A percentile compares a stretch with the other conserved stretches of the same genome.
These are phyloP conservation scores for Coranthus polyacanthus DNA, from an alignment of 2,797 vertebrate genomes.

Conservation along the genomic window DNA sequence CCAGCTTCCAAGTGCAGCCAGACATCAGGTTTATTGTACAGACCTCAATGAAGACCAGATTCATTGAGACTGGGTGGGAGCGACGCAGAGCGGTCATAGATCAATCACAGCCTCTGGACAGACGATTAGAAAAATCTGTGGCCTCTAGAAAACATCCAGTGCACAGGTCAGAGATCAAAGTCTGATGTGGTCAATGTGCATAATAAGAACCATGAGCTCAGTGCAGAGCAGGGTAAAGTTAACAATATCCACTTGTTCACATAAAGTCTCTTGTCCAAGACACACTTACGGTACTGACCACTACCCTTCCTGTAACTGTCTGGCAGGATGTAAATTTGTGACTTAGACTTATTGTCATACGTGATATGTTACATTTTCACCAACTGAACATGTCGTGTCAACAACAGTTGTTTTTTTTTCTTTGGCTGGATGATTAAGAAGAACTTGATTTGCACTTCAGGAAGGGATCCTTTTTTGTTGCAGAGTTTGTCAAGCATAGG, in stretches of 20 bases:
- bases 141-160: slow-evolving; percentile 15
- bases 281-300: too few species aligned
- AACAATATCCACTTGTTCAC: not conserved
- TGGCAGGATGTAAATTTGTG: too few species aligned
- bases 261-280: not conserved
- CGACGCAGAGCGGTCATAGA: slow-evolving; percentile 15
- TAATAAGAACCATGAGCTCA: slow-evolving; percentile 22
- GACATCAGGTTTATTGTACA: slow-evolving; percentile 42
- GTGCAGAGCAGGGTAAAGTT: slow-evolving; percentile 1
- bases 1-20: slow-evolving; percentile 41
- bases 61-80: slow-evolving; percentile 4
- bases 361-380: too few species aligned
- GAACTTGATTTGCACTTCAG: too few species aligned
- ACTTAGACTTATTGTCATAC: too few species aligned
- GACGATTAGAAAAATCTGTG: slow-evolving; percentile 18
- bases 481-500: too few species aligned
- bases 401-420: too few species aligned
- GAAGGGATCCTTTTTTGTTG: too few species aligned
- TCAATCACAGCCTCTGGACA: slow-evolving; percentile 21
- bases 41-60: slow-evolving; percentile 61
- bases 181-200: slow-evolving; percentile 29
- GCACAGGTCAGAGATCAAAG: slow-evolving; percentile 24
- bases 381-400: too few species aligned
- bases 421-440: too few species aligned
- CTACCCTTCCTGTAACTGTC: too few species aligned